Percentiles rank a stretch among this genome's conserved stretches.
phyloP scores from a whole-genome alignment of 2,113 vertebrate genomes.

The Trichomycterus rosablanca region DNA sequence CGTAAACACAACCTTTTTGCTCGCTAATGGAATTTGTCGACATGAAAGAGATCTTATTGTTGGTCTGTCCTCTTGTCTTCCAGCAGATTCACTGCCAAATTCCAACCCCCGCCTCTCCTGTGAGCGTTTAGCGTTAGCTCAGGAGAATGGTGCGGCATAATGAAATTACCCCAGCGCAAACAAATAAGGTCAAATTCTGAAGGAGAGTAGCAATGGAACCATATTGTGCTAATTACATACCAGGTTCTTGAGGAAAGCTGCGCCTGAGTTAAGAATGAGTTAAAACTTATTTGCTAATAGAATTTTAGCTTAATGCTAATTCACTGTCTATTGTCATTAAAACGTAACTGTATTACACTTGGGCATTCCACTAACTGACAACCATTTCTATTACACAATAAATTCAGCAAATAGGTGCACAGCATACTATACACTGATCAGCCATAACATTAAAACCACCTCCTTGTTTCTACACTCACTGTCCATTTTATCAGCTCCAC shows the following conservation, averaged over 20 bases:
- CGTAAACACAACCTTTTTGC: constrained; percentile 60
- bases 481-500: too few species aligned
- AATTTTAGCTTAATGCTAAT: constrained; percentile 22
- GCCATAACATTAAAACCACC: too few species aligned
- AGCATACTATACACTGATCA: too few species aligned
- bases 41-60: constrained; percentile 70
- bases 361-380: constrained; percentile 1
- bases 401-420: too few species aligned
- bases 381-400: too few species aligned
- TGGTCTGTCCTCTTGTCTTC: constrained; percentile 50
- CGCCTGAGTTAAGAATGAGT: constrained; percentile 28
- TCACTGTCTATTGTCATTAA: constrained; percentile 9
- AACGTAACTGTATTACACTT: constrained; percentile 4
- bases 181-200: constrained; percentile 78
- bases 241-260: constrained; percentile 48
- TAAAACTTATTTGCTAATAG: constrained; percentile 21
- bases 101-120: constrained; percentile 67
- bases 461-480: too few species aligned
- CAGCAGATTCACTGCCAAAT: constrained; percentile 66
- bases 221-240: constrained; percentile 64
- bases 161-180: constrained; percentile 76
- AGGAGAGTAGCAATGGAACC: constrained; percentile 70
- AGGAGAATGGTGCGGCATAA: constrained; percentile 66
- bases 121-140: constrained; percentile 72
- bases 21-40: constrained; percentile 73